Evolutionary conservation across 2,113 vertebrate genomes (phyloP), one percentile per base, ranked within the genome.

Genomic region (Grus americana): DNA sequence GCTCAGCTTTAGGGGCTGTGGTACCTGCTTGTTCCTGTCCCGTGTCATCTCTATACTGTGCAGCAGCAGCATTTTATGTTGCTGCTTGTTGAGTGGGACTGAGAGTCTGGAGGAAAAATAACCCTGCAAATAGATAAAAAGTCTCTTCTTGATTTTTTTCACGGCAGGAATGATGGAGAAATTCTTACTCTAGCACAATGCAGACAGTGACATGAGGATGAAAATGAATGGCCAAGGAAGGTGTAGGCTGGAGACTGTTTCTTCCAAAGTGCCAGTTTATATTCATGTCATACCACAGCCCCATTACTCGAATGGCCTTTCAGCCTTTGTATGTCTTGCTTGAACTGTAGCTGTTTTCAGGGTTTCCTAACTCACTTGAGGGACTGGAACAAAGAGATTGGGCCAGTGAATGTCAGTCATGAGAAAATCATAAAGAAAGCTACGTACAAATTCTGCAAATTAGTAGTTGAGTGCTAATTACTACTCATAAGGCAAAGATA

Each of bases 351-450:
- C 12, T 58, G 27, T 62, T 93, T 62, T 30, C 54, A 57, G 58
- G 0, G 1, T 82, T 90, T 79, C 34, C 70, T 65, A 40, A 38
- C 22, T 80, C 13, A 16, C 32, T 71, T 0, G 0, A 44, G 30
- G 46, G 30, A 61, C 26, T 84, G 47, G 15, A 72, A 78, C 18
- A 68, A 84, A 86, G 52, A 50, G 7, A 5, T 47, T 71, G n/a
- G 44, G 23, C 24, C 32, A 47, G 29, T 73, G n/a, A 86, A 32
- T 34, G 71, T 46, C 76, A 36, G 22, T 59, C 32, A 59, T 49
- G 54, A 89, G 67, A 73, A 70, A 80, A 40, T 40, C 7, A 30
- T 58, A 84, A 62, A 73, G 14, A 5, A 86, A 84, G 22, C 30
- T 84, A 23, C 42, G 30, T 58, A 74, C 1, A 36, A 83, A 46